Base-by-base conservation (phyloP, 2,113 vertebrate genomes). In the Hypanus sabinus region DNA sequence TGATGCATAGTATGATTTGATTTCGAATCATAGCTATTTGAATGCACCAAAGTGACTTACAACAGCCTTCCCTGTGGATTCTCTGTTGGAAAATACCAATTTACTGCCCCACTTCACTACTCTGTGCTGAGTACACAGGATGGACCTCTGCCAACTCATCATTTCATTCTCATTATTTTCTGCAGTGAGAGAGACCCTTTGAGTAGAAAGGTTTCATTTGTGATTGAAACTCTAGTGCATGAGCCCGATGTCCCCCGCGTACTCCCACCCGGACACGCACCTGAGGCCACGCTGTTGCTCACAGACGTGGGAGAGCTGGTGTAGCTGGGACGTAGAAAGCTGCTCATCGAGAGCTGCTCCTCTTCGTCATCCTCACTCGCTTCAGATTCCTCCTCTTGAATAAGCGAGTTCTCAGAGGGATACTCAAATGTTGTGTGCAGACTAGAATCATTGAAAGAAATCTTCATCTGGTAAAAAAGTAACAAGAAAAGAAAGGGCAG, bases 351-450 rank as follows among this genome's bases (percentile, higher is more conserved):
- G 95, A 95, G 95, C 95, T 95, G 96, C 96, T 94, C 95, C 94
- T 96, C 96, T 46, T 94, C 95, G 3, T 96, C 94, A 0, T 96
- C 95, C 0, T 95, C 95, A 3, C 97, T 97, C 65, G 97, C 97
- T 3, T 95, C 97, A 0, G 96, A 95, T 1, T 97, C 97, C 0
- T 95, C 97, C 10, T 97, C 98, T 95, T 97, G 98, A 95, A 96
- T 98, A 94, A 96, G 94, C 0, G 97, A 98, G 96, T 95, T 97
- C 96, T 99, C 99, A 0, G 98, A 98, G 0, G 99, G 99, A 94
- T 99, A 99, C 95, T 99, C 99, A 4, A 98, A 99, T 1, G 98
- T 99, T 0, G 98, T 99, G 87, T 98, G 97, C 94, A 99, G 96
- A 93, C 97, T 98, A 0, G 97, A 96, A 96, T 99, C 99, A 0